phyloP scores from a whole-genome alignment of 1,140 invertebrate genomes.

The Anastatus disparis region DNA sequence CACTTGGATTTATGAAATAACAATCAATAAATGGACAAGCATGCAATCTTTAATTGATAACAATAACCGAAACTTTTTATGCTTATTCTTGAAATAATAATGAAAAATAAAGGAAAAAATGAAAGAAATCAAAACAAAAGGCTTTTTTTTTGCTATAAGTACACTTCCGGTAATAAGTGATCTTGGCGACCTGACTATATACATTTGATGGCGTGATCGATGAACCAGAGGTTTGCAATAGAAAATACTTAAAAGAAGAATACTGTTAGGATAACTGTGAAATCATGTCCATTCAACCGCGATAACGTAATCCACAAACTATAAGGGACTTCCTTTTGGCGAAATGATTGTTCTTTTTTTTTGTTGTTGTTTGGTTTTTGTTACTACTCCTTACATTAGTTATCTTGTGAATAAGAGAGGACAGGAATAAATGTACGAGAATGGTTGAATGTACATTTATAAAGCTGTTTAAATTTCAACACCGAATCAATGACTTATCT shows the following conservation, averaged over 20 bases:
- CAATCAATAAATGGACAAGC: slow-evolving; percentile 27
- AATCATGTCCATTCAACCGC: slow-evolving; percentile 32
- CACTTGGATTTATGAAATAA: slow-evolving; percentile 10
- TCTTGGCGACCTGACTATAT: no score
- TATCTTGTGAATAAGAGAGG: no score
- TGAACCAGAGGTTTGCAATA: slow-evolving; percentile 27
- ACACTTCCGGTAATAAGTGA: slow-evolving; percentile 12
- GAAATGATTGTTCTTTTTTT: no score
- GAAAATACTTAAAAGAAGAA: slow-evolving; percentile 20
- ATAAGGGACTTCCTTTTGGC: slow-evolving; percentile 3
- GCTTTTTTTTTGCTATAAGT: not conserved
- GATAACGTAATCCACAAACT: slow-evolving; percentile 30
- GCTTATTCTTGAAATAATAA: not conserved
- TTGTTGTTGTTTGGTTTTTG: no score
- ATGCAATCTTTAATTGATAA: no score
- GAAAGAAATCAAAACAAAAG: not conserved
- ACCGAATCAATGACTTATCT: no score
- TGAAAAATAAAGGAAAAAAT: not conserved
- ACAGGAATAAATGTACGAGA: no score
- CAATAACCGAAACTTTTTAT: slow-evolving; percentile 15
- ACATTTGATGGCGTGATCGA: slow-evolving; percentile 42
- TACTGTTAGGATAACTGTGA: slow-evolving; percentile 42
- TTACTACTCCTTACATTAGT: no score
- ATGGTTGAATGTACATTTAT: no score
- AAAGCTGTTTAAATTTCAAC: no score